Percentiles rank a stretch among this genome's conserved stretches.
Conservation (phyloP, 1,140 invertebrate genomes). For the Laupala kohalensis region DNA sequence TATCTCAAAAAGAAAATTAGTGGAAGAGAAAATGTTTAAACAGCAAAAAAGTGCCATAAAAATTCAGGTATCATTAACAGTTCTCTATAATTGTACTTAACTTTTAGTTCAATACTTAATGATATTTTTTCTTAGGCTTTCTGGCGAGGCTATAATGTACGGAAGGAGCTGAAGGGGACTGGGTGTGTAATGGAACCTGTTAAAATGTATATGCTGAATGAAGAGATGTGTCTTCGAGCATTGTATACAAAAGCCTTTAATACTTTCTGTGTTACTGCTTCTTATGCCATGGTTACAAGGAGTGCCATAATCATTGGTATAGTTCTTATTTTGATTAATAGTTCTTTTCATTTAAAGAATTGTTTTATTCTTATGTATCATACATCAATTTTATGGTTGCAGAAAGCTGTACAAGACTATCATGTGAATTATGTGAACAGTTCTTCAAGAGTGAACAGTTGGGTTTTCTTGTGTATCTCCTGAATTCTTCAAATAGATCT, state of each 20-base stretch:
- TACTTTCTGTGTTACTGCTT: background rate
- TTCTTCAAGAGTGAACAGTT: background rate
- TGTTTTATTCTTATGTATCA: background rate
- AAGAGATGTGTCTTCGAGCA: background rate
- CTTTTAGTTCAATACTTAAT: background rate
- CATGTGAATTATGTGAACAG: background rate
- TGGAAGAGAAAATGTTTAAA: conserved; percentile 15
- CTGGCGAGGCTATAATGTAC: background rate
- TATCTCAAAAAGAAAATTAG: background rate
- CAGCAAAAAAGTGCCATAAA: conserved; percentile 35
- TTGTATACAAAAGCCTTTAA: background rate
- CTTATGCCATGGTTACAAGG: background rate
- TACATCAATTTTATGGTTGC: background rate
- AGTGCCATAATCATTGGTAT: background rate
- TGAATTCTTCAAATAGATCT: background rate
- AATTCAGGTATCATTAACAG: conserved; percentile 37
- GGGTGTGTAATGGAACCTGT: background rate
- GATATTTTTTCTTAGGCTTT: background rate
- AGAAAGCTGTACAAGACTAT: background rate
- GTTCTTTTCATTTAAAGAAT: background rate
- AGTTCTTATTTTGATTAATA: background rate
- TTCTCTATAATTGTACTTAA: background rate
- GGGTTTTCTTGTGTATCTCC: background rate
- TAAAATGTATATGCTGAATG: background rate
- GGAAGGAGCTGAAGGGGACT: background rate